Base-by-base conservation (phyloP, 2,113 vertebrate genomes). In the Todiramphus chloris region DNA sequence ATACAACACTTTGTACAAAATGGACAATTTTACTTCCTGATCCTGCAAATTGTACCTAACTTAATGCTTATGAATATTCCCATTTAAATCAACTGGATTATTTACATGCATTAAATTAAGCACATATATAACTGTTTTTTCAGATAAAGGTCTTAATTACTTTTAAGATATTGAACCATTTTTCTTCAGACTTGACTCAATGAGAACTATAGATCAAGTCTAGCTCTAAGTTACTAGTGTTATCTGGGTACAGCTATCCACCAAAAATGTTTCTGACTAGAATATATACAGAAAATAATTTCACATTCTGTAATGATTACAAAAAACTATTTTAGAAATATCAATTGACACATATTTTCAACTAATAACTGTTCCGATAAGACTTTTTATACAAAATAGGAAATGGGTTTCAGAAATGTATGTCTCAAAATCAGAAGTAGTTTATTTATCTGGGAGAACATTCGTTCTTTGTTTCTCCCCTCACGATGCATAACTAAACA, bases 111-210 rank as follows among this genome's bases (percentile, higher is more conserved):
- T 93, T 92, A 96, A 96, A 97, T 94, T 96, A 95, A 97, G 80
- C 86, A 93, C 93, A 92, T 94, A 92, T 83, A 90, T 90, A 97
- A 96, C 90, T 78, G 90, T 56, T 94, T 93, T 94, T 90, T 93
- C 96, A 94, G 94, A 96, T 93, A 96, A 97, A 96, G 83, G 90
- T 96, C 94, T 97, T 96, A 96, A 96, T 95, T 97, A 95, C 94
- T 97, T 97, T 86, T 81, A 83, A 93, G 88, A 60, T 78, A 90
- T 93, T 93, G 94, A 94, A 95, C 96, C 83, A 95, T 96, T 96
- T 96, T 93, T 96, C 96, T 96, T 96, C 92, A 72, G 83, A 90
- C 90, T 93, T 93, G 92, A 96, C 94, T 95, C 96, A 96, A 92
- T 94, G 85, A 95, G 79, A 93, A 68, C 93, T 94, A 96, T 95